Base-by-base conservation (phyloP, 2,888 invertebrate species). In the Hypsopygia costalis region DNA sequence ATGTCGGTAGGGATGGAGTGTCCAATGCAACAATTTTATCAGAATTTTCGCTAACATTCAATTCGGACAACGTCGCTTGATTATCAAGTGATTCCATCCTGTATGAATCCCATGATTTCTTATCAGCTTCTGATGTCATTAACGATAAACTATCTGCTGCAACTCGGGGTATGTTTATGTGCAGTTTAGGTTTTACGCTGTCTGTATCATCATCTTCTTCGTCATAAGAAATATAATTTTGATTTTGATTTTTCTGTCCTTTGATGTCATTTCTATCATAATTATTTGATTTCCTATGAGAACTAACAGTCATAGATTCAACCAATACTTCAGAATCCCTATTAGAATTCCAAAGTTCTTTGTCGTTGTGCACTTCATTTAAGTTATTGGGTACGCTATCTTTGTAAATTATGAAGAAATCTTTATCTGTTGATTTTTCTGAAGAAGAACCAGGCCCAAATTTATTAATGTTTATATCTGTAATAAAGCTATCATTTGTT, bases 401-500 rank as follows among this genome's bases (percentile, higher is more conserved):
- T 52, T 62, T 71, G 43, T 76, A 78, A 49, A 82, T 78, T 10
- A 79, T 46, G 54, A 81, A 75, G 36, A 82, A 48, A 52, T 79
- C 77, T 50, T 74, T 71, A 29, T 78, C 68, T 34, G 56, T 53
- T 11, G 59, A 64, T 44, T 57, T 55, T 28, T 30, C 49, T 9
- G 62, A 57, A n/a, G 48, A 41, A 11, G 63, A 60, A 49, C 47
- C 52, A 11, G 53, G 36, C 20, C 45, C 47, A 11, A 41, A 44
- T 35, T 39, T 49, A 38, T 45, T 47, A 5, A 20, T 25, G 12
- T 52, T 51, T 35, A 32, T 55, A 11, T n/a, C n/a, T n/a, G n/a
- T n/a, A n/a, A n/a, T n/a, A n/a, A n/a, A n/a, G n/a, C 41, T 46
- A 6, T 50, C 39, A 28, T 47, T 55, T 41, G 43, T 52, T 35